Conservation (phyloP, 2,113 vertebrate genomes). For the Anhinga anhinga region DNA sequence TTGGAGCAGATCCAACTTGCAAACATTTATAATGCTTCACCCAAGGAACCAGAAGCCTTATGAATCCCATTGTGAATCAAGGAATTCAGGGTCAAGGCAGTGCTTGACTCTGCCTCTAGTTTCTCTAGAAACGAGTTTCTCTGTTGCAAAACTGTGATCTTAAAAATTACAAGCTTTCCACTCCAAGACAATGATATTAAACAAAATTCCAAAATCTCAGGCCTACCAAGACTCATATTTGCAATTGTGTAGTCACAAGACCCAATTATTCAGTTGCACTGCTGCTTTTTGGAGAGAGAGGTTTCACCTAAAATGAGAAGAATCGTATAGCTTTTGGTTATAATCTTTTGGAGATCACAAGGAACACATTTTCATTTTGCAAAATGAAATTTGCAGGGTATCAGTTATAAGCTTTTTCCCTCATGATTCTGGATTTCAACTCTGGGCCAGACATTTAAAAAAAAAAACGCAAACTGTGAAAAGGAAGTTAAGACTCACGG, state of each 20-base stretch:
- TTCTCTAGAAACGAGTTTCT: background rate
- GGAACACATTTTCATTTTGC: background rate
- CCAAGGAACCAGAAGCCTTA: background rate
- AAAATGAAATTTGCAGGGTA: background rate
- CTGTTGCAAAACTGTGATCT: background rate
- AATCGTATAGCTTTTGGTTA: background rate
- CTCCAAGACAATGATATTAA: background rate
- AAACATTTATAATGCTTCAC: background rate
- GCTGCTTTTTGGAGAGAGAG: background rate
- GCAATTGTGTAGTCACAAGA: background rate
- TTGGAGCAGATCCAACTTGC: background rate
- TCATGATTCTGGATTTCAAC: background rate
- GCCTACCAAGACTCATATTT: background rate
- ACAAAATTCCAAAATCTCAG: background rate
- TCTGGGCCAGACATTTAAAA: background rate
- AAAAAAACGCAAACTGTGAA: background rate
- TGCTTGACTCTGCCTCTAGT: background rate
- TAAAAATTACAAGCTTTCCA: background rate
- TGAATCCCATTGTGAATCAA: background rate
- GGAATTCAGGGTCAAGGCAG: background rate
- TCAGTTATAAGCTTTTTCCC: background rate
- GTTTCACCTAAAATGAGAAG: background rate
- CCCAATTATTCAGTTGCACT: background rate
- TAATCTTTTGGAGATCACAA: background rate
- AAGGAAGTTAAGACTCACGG: background rate